phyloP scores from a whole-genome alignment of 2,797 vertebrate genomes.

The Spatula versicolor region DNA sequence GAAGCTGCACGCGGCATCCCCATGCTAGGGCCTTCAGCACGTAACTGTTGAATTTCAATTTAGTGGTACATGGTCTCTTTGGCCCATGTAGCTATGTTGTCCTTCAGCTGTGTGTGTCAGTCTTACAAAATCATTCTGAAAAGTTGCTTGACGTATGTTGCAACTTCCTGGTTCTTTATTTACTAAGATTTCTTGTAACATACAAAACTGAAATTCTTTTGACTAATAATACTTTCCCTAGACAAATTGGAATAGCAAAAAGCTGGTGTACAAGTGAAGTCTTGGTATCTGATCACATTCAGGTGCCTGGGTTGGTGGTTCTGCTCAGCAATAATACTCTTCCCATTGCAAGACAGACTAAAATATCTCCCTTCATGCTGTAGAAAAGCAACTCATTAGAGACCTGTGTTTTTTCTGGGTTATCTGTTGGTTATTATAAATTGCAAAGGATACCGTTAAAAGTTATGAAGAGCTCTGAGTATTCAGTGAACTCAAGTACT shows the following conservation, averaged over 20 bases:
- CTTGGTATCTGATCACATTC: slow-evolving; percentile 7
- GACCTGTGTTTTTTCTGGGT: slow-evolving; percentile 29
- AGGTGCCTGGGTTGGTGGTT: slow-evolving; percentile 61
- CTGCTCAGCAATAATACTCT: slow-evolving; percentile 79
- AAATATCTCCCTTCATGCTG: slow-evolving; percentile 64
- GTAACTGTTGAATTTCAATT: not conserved
- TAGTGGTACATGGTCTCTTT: not conserved
- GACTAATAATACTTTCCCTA: not conserved
- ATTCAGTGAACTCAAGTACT: slow-evolving; percentile 14
- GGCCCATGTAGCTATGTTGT: not conserved
- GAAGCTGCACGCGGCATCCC: not conserved
- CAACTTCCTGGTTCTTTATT: slow-evolving; percentile 16
- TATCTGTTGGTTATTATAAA: slow-evolving; percentile 8
- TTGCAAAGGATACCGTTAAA: slow-evolving; percentile 3
- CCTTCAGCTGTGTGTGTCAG: not conserved
- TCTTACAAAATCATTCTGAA: not conserved
- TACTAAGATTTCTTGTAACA: not conserved
- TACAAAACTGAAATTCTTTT: not conserved
- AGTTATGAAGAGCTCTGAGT: not conserved
- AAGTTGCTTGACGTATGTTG: not conserved
- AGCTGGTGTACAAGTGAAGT: slow-evolving; percentile 4
- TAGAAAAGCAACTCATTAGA: slow-evolving; percentile 47
- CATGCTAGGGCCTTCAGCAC: not conserved
- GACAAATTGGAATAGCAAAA: slow-evolving; percentile 38
- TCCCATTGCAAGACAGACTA: slow-evolving; percentile 65